Percentiles rank a stretch among this genome's conserved stretches.
These are phyloP conservation scores for Scrobipalpa costella DNA, from an alignment of 2,888 invertebrate genomes.

Conservation along the genomic window DNA sequence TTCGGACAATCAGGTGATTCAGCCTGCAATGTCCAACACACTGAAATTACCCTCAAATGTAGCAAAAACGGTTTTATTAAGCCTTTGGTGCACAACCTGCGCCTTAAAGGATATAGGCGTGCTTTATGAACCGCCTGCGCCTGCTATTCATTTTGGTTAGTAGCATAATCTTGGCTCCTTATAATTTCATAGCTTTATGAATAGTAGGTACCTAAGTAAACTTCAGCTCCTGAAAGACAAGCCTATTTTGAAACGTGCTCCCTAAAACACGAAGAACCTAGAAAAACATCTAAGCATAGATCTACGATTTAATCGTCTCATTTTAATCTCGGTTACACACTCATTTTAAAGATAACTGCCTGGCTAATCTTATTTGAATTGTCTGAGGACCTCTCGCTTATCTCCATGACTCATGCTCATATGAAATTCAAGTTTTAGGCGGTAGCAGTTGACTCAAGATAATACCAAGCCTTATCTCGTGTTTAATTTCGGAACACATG, in stretches of 20 bases:
- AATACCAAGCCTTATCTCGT: background rate
- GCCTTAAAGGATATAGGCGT: too few species aligned
- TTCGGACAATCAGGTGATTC: too few species aligned
- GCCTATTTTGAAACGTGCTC: background rate
- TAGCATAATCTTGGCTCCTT: too few species aligned
- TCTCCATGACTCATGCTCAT: background rate
- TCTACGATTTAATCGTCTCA: background rate
- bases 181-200: too few species aligned
- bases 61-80: too few species aligned
- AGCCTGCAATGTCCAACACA: too few species aligned
- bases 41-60: too few species aligned
- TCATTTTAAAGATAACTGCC: background rate
- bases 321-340: background rate
- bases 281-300: background rate
- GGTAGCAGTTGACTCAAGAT: conserved; percentile 17
- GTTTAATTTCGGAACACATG: background rate
- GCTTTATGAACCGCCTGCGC: too few species aligned
- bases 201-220: too few species aligned
- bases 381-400: conserved; percentile 14
- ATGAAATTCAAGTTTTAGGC: conserved; percentile 21
- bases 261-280: background rate
- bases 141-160: too few species aligned
- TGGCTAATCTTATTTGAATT: conserved; percentile 2
- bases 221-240: too few species aligned
- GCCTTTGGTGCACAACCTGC: too few species aligned